A percentile compares a stretch with the other conserved stretches of the same genome.
phyloP scores from a whole-genome alignment of 2,888 invertebrate genomes.

The Zaprionus lineosus region DNA sequence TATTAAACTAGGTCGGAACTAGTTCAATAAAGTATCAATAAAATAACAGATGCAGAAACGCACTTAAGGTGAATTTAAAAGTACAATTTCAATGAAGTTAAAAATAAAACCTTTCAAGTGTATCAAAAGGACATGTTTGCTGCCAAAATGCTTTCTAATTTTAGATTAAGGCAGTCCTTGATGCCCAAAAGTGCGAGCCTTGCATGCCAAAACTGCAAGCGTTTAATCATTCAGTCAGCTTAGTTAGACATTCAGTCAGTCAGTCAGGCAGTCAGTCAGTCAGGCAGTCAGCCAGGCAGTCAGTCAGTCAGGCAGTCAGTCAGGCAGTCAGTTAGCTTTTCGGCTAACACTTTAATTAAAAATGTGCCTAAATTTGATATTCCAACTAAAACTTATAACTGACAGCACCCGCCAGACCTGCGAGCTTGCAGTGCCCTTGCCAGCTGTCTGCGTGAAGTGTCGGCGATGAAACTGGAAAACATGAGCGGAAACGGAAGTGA shows the following conservation, averaged over 20 bases:
- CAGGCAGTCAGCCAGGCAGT: constrained; percentile 7
- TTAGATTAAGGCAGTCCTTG: too few relatives aligned
- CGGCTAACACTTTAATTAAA: constrained; percentile 65
- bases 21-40: too few relatives aligned
- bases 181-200: constrained; percentile 1
- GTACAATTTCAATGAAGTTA: too few relatives aligned
- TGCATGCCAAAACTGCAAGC: constrained; percentile 23
- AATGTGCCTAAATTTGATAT: constrained; percentile 47
- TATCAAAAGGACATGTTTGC: too few relatives aligned
- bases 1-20: too few relatives aligned
- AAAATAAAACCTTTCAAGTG: too few relatives aligned
- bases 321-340: constrained; percentile 29
- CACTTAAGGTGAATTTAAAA: too few relatives aligned
- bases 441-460: constrained; percentile 52
- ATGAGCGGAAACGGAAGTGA: constrained; percentile 59
- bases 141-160: too few relatives aligned
- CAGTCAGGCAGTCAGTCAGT: constrained; percentile 10
- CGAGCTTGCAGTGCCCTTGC: constrained; percentile 25
- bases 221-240: too few relatives aligned
- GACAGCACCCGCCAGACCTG: constrained; percentile 19
- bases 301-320: constrained; percentile 12
- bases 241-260: constrained; percentile 17
- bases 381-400: constrained; percentile 54
- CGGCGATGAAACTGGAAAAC: constrained; percentile 26
- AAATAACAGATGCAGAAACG: too few relatives aligned